Conservation (phyloP, 2,113 vertebrate species). For the Erpornis zantholeuca region DNA sequence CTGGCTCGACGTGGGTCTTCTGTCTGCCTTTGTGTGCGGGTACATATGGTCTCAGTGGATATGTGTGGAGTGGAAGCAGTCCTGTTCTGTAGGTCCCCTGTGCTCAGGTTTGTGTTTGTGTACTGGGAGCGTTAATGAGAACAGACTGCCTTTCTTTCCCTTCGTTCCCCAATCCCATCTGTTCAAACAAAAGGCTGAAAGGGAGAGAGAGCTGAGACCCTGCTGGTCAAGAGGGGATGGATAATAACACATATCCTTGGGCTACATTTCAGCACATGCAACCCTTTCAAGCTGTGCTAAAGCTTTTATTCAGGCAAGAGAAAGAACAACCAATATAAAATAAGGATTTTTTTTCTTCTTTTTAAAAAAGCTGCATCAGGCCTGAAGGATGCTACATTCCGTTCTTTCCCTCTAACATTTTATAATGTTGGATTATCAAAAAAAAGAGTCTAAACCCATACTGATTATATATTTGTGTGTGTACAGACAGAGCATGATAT, state of each 20-base stretch:
- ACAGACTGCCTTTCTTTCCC: slow-evolving; percentile 81
- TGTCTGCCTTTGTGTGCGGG: slow-evolving; percentile 62
- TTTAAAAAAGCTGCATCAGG: slow-evolving; percentile 49
- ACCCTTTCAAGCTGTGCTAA: slow-evolving; percentile 72
- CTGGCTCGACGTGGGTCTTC: neutral
- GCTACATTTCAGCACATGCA: slow-evolving; percentile 83
- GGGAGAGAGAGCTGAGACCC: slow-evolving; percentile 79
- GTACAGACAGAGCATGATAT: neutral
- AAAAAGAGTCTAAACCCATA: neutral
- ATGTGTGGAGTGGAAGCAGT: slow-evolving; percentile 64
- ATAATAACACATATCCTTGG: slow-evolving; percentile 84
- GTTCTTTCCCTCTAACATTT: neutral
- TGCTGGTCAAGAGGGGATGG: slow-evolving; percentile 83
- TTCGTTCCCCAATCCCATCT: slow-evolving; percentile 78
- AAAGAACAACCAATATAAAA: slow-evolving; percentile 68
- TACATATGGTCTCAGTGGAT: slow-evolving; percentile 62
- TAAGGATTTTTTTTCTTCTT: neutral
- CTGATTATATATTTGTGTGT: slow-evolving; percentile 18
- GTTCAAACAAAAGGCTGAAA: slow-evolving; percentile 85
- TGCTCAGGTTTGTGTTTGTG: slow-evolving; percentile 79
- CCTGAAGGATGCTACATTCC: slow-evolving; percentile 53
- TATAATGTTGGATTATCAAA: neutral
- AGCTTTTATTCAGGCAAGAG: slow-evolving; percentile 77
- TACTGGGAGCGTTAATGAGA: slow-evolving; percentile 81
- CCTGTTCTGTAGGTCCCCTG: slow-evolving; percentile 67